Conservation (phyloP, 1,140 invertebrate species). For the Hycleus phaleratus region DNA sequence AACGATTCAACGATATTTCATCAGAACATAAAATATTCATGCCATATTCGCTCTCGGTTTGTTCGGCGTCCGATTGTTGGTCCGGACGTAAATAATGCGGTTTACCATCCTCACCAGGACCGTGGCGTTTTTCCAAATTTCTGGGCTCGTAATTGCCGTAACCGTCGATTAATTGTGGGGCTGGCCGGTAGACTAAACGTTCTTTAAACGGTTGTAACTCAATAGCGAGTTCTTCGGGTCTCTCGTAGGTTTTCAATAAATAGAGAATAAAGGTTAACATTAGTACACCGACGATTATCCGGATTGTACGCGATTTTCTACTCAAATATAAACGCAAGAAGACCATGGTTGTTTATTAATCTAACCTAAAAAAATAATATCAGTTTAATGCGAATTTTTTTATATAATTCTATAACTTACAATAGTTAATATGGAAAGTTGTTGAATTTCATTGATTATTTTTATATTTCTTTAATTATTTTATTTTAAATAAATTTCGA, state of each 20-base stretch:
- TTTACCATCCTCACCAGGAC: conserved; percentile 79
- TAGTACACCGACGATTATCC: conserved; percentile 32
- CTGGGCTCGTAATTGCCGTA: conserved; percentile 64
- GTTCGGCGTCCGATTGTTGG: conserved; percentile 63
- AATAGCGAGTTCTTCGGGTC: conserved; percentile 28
- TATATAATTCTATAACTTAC: no score
- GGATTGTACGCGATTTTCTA: conserved; percentile 31
- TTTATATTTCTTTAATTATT: no score
- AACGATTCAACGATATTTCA: conserved; percentile 65
- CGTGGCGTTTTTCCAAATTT: conserved; percentile 49
- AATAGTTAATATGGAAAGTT: no score
- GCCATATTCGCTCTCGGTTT: conserved; percentile 81
- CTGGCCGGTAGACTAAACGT: conserved; percentile 10
- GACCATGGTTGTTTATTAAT: no score
- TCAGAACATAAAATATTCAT: conserved; percentile 98
- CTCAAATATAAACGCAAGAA: no score
- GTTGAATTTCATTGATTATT: no score
- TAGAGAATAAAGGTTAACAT: conserved; percentile 41
- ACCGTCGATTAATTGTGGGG: conserved; percentile 31
- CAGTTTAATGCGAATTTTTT: no score
- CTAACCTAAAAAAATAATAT: no score
- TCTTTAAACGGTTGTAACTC: background rate
- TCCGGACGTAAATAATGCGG: conserved; percentile 63
- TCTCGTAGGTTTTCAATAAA: conserved; percentile 40
- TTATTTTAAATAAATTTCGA: no score